These are phyloP conservation scores for Perizoma affinitatum DNA, from an alignment of 2,888 invertebrate species.

Conservation along the genomic window DNA sequence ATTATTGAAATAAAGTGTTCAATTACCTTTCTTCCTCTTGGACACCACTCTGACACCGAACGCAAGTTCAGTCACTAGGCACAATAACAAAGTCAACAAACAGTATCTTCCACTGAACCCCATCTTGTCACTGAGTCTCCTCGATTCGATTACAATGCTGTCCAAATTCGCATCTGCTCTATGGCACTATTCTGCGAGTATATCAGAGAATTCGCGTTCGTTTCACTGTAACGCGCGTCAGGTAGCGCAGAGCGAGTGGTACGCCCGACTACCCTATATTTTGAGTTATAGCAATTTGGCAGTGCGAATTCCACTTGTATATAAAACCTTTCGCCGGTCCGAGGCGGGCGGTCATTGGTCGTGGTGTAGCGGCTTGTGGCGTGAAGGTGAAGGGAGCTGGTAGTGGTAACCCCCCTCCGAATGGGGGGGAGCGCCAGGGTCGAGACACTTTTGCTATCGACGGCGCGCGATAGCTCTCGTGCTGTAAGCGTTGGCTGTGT, in stretches of 20 bases:
- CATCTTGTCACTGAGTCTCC: slow-evolving; percentile 61
- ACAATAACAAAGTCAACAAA: slow-evolving; percentile 79
- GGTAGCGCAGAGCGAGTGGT: slow-evolving; percentile 67
- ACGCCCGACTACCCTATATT: slow-evolving; percentile 86
- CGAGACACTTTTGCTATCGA: slow-evolving; percentile 82
- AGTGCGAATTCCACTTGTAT: slow-evolving; percentile 85
- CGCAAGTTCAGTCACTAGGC: slow-evolving; percentile 78
- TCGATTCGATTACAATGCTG: slow-evolving; percentile 54
- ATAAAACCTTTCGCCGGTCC: slow-evolving; percentile 86
- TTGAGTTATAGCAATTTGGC: slow-evolving; percentile 85
- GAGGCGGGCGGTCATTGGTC: slow-evolving; percentile 79
- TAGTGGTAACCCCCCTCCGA: slow-evolving; percentile 57
- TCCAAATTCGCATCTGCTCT: slow-evolving; percentile 69
- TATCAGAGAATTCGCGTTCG: slow-evolving; percentile 55
- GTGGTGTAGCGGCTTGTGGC: slow-evolving; percentile 63
- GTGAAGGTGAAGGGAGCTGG: slow-evolving; percentile 79
- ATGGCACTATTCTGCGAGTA: slow-evolving; percentile 47
- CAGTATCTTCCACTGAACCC: slow-evolving; percentile 81
- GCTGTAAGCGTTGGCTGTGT: slow-evolving; percentile 62
- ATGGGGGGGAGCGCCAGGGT: slow-evolving; percentile 75
- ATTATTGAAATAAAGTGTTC: slow-evolving; percentile 6
- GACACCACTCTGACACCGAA: slow-evolving; percentile 83
- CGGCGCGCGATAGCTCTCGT: slow-evolving; percentile 65
- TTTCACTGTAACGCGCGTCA: slow-evolving; percentile 40
- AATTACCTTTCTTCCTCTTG: slow-evolving; percentile 84